phyloP scores from a whole-genome alignment of 1,140 invertebrate genomes.

The Sitodiplosis mosellana region DNA sequence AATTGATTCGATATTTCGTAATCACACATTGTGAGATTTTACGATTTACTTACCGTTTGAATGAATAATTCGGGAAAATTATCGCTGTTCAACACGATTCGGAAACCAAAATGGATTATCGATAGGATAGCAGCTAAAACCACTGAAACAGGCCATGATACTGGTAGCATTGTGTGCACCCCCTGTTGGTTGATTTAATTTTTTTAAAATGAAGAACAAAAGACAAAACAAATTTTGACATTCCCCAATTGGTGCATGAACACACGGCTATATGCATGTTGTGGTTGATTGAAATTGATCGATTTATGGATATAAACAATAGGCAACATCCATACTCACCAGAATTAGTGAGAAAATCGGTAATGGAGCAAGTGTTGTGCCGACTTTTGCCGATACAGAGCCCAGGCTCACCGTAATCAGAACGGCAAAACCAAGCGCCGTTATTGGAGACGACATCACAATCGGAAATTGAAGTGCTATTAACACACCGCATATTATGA shows the following conservation, averaged over 20 bases:
- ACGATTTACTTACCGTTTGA: neutral
- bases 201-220: slow-evolving; percentile 6
- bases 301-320: neutral
- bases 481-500: slow-evolving; percentile 20
- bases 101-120: slow-evolving; percentile 31
- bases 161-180: slow-evolving; percentile 51
- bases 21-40: neutral
- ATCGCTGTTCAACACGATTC: neutral
- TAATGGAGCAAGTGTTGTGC: slow-evolving; percentile 29
- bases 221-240: neutral
- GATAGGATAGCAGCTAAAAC: slow-evolving; percentile 37
- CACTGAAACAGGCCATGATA: slow-evolving; percentile 38
- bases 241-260: neutral
- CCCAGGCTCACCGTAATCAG: slow-evolving; percentile 22
- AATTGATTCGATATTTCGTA: neutral
- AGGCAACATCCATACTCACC: slow-evolving; percentile 20
- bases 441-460: slow-evolving; percentile 20
- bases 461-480: slow-evolving; percentile 23
- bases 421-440: slow-evolving; percentile 22
- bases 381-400: slow-evolving; percentile 21
- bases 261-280: neutral
- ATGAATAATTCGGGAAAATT: neutral
- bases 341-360: slow-evolving; percentile 44
- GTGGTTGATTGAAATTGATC: too few relatives aligned
- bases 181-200: slow-evolving; percentile 23